phyloP scores from a whole-genome alignment of 2,888 invertebrate species.

The Rutpela maculata region DNA sequence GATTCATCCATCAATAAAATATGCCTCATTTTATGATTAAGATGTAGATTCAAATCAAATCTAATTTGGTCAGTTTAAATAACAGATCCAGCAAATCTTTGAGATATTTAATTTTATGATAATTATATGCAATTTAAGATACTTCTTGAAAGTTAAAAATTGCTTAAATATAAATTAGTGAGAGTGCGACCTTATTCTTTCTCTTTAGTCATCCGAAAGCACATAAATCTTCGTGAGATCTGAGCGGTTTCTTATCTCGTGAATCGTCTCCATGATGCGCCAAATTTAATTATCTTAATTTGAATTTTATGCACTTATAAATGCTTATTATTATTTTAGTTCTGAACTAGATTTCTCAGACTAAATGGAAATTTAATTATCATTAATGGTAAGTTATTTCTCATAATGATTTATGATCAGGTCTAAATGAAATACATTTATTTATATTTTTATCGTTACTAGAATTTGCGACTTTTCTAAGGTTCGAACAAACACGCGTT shows the following conservation, averaged over 20 bases:
- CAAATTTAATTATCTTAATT: background rate
- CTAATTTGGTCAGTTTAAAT: background rate
- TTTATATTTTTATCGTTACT: too few relatives aligned
- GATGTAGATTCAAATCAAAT: background rate
- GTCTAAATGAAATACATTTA: too few relatives aligned
- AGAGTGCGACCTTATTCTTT: slow-evolving; percentile 16
- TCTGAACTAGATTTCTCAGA: background rate
- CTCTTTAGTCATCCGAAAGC: slow-evolving; percentile 1
- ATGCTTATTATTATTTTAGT: background rate
- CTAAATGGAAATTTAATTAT: background rate
- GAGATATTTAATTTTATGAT: background rate
- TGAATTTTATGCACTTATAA: background rate
- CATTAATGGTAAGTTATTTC: too few relatives aligned
- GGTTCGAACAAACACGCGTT: too few relatives aligned
- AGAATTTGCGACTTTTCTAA: too few relatives aligned
- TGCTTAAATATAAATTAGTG: slow-evolving; percentile 14
- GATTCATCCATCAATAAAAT: too few relatives aligned
- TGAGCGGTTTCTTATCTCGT: background rate
- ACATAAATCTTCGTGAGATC: slow-evolving; percentile 7
- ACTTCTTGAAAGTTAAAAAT: slow-evolving; percentile 12
- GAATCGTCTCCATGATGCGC: background rate
- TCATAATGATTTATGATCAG: too few relatives aligned
- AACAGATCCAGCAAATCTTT: background rate
- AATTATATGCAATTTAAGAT: background rate
- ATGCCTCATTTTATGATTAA: background rate